Base-by-base conservation (phyloP, 2,888 invertebrate genomes). In the Eledona agricola region DNA sequence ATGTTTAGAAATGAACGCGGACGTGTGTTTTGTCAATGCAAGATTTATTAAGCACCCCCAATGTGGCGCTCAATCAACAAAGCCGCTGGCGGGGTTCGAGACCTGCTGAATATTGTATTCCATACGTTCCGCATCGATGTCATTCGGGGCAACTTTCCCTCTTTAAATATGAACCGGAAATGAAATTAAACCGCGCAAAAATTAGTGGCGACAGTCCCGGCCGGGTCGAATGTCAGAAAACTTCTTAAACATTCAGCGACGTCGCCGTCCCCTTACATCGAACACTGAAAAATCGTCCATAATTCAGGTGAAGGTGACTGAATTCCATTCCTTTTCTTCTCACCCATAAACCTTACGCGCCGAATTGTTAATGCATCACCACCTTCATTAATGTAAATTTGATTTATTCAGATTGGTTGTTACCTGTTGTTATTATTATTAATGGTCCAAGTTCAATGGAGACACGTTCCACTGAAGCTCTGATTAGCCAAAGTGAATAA, bases 321-420 rank as follows among this genome's bases (percentile, higher is more conserved):
- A n/a, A n/a, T n/a, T n/a, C n/a, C n/a, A n/a, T n/a, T n/a, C n/a
- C n/a, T n/a, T n/a, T n/a, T n/a, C n/a, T n/a, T n/a, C n/a, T n/a
- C n/a, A n/a, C n/a, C n/a, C 37, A 15, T 37, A 37, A 37, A 37
- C 37, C 37, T 25, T 37, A 19, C 13, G 13, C 11, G n/a, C 40
- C 16, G 19, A 37, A 47, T 38, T 40, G 40, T 23, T 25, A 40
- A 50, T 50, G 50, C 32, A 47, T 37, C 38, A 32, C 16, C 45
- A 23, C 13, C 52, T 59, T 62, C 67, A 69, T 68, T 65, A 69
- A 69, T 59, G 65, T 65, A 67, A 67, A 67, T 67, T 60, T 69
- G 70, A 69, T 69, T 65, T 64, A 70, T 70, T 67, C 63, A 69
- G 65, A 65, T 67, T 65, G 53, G 53, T 37, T 25, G 42, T 51